A percentile compares a stretch with the other conserved stretches of the same genome.
Evolutionary conservation across 2,888 invertebrate genomes (phyloP).

Genomic region (Thyatira batis): DNA sequence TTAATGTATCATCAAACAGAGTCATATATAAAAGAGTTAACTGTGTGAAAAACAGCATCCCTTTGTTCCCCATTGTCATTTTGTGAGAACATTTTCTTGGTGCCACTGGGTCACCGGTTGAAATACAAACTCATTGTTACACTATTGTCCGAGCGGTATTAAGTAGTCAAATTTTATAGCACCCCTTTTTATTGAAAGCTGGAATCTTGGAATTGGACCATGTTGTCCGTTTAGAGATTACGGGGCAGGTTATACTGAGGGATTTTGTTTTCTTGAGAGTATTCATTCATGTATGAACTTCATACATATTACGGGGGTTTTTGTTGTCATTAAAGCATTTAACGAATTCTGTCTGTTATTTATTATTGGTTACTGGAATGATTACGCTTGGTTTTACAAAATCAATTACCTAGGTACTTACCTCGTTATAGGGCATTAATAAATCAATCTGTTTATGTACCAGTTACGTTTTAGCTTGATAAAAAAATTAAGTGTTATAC

Average conservation of each 20-base stretch:
- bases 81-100: slow-evolving; percentile 74
- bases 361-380: too few relatives aligned
- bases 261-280: not conserved
- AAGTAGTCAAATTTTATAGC: slow-evolving; percentile 36
- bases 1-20: slow-evolving; percentile 48
- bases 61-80: slow-evolving; percentile 72
- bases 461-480: too few relatives aligned
- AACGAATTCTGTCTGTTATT: too few relatives aligned
- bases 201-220: slow-evolving; percentile 10
- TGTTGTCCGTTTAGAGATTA: slow-evolving; percentile 12
- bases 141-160: slow-evolving; percentile 51
- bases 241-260: slow-evolving; percentile 13
- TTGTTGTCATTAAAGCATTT: too few relatives aligned
- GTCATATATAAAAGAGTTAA: slow-evolving; percentile 70
- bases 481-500: too few relatives aligned
- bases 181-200: slow-evolving; percentile 34
- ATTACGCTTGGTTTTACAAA: too few relatives aligned
- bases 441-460: too few relatives aligned
- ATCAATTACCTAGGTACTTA: too few relatives aligned
- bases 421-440: too few relatives aligned
- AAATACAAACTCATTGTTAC: slow-evolving; percentile 38
- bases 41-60: slow-evolving; percentile 82
- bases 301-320: too few relatives aligned
- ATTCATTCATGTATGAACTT: not conserved
- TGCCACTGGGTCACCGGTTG: slow-evolving; percentile 47